Evolutionary conservation across 2,797 vertebrate genomes (phyloP), one percentile per base, ranked within the genome.

Genomic region (Neopelma chrysocephalum): DNA sequence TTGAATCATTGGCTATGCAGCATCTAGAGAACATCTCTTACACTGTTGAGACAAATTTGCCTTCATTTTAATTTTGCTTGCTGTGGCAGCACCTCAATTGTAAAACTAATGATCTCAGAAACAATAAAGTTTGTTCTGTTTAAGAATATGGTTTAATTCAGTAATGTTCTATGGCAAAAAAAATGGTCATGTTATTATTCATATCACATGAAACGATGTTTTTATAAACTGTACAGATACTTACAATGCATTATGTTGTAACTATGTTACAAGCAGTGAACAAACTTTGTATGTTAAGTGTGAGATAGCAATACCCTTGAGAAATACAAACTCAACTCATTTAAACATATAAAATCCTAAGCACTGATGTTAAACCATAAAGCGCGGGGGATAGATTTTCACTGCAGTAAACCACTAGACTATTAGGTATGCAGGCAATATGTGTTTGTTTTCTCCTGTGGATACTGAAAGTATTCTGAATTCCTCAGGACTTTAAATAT

Each of bases 401-500:
- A 65, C 58, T 92, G 65, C 5, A 18, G 81, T 71, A 89, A 89
- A 91, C 64, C 66, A 47, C 86, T 72, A 90, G 89, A 90, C 83
- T 93, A 71, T 58, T 94, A 93, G 80, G 86, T 91, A 95, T 86
- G 87, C 85, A 89, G 71, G 71, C 75, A 95, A 68, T 94, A 96
- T 73, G 69, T 94, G 58, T 96, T 83, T 97, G 79, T 94, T 96
- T 91, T 65, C 50, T 91, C 62, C 61, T 0, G 27, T 86, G 79
- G 91, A 87, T 75, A 78, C 82, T 87, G 70, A 92, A 93, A 92
- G 50, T 92, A 81, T 78, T 76, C 76, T 83, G 84, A 85, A 92
- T 93, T 95, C 91, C 78, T 92, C 72, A 78, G 42, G 69, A 85
- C 53, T 94, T 93, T 38, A 94, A 96, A 96, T 95, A 89, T 95